A percentile compares a stretch with the other conserved stretches of the same genome.
Evolutionary conservation across 2,888 invertebrate genomes (phyloP).

Genomic region (Dasysyrphus albostriatus): DNA sequence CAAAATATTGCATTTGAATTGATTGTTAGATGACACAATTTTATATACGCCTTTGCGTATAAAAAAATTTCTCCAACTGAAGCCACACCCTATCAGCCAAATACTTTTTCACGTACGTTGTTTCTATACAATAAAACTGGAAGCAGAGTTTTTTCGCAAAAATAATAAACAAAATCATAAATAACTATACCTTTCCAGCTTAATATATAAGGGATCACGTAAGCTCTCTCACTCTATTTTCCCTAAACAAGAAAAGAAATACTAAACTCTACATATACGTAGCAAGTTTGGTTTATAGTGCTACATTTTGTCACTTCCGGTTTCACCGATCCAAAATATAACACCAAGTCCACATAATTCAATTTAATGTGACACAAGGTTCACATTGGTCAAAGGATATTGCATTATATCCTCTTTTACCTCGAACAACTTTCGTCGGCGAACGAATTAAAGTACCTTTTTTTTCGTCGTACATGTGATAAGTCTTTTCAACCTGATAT

Average conservation of each 20-base stretch:
- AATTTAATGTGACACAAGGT: constrained; percentile 66
- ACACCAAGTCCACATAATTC: constrained; percentile 57
- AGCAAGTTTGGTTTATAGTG: neutral
- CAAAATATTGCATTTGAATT: no score
- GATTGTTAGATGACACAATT: no score
- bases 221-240: neutral
- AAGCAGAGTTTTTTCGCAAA: neutral
- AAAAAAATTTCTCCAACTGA: neutral
- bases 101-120: neutral
- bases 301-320: constrained; percentile 32
- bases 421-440: constrained; percentile 12
- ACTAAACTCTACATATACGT: neutral
- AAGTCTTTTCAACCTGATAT: constrained; percentile 38
- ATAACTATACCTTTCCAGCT: constrained; percentile 9
- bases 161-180: constrained; percentile 33
- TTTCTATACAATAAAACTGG: neutral
- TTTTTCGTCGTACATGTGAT: neutral
- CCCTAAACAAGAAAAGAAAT: neutral
- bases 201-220: neutral
- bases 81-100: neutral
- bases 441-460: constrained; percentile 25
- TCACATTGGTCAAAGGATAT: constrained; percentile 57
- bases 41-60: no score
- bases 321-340: constrained; percentile 4
- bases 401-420: constrained; percentile 39